Percentiles rank a stretch among this genome's conserved stretches.
phyloP scores from a whole-genome alignment of 2,113 vertebrate genomes.

The Paradisaea rubra region DNA sequence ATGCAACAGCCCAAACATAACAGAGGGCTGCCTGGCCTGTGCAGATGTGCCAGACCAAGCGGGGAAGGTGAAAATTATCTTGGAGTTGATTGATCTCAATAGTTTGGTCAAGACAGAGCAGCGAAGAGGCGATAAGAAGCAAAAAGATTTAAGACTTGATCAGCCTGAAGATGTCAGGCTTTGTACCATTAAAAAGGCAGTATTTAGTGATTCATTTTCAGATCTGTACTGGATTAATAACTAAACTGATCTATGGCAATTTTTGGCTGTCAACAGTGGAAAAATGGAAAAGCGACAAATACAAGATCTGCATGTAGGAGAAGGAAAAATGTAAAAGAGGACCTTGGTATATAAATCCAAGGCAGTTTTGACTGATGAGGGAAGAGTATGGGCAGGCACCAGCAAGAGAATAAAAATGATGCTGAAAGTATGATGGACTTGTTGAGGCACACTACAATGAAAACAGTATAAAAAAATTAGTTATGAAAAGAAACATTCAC shows the following conservation, averaged over 20 bases:
- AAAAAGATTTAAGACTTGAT: neutral
- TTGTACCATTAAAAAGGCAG: neutral
- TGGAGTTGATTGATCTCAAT: neutral
- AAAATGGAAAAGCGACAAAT: neutral
- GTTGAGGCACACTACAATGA: neutral
- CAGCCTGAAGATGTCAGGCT: neutral
- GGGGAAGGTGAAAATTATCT: neutral
- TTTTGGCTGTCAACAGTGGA: neutral
- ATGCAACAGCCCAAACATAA: neutral
- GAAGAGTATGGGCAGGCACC: neutral
- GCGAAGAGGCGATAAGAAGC: neutral
- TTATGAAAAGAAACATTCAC: neutral
- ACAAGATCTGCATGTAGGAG: neutral
- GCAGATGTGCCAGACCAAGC: neutral
- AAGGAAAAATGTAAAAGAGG: neutral
- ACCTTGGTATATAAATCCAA: neutral
- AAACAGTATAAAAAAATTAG: neutral
- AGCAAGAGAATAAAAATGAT: neutral
- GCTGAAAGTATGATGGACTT: neutral
- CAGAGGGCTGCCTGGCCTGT: neutral
- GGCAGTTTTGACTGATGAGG: neutral
- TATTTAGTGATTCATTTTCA: neutral
- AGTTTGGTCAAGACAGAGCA: neutral
- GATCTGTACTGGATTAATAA: neutral
- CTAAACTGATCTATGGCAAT: neutral